These are phyloP conservation scores for mouse (Mus musculus) DNA, from an alignment of 2,113 vertebrate species.

Conservation along the genomic window GRCm39 chr12:12957001-12957500, in stretches of 20 bases:
- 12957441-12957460: background rate
- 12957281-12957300: background rate
- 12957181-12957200: constrained; percentile 20
- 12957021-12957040: constrained; percentile 83
- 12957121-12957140: constrained; percentile 60
- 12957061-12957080: constrained; percentile 78
- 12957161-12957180: constrained; percentile 18
- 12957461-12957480: fast-evolving
- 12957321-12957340: background rate
- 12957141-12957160: constrained; percentile 59
- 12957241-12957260: background rate
- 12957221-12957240: too few species aligned
- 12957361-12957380: background rate
- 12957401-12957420: background rate
- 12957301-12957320: background rate
- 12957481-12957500: background rate
- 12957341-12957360: background rate
- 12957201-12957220: background rate
- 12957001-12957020: constrained; percentile 77
- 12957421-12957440: background rate
- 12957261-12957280: background rate
- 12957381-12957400: background rate
- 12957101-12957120: constrained; percentile 74
- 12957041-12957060: constrained; percentile 79
- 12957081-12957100: constrained; percentile 79